phyloP scores from a whole-genome alignment of 2,113 vertebrate genomes.

The Psammodynastes pulverulentus region DNA sequence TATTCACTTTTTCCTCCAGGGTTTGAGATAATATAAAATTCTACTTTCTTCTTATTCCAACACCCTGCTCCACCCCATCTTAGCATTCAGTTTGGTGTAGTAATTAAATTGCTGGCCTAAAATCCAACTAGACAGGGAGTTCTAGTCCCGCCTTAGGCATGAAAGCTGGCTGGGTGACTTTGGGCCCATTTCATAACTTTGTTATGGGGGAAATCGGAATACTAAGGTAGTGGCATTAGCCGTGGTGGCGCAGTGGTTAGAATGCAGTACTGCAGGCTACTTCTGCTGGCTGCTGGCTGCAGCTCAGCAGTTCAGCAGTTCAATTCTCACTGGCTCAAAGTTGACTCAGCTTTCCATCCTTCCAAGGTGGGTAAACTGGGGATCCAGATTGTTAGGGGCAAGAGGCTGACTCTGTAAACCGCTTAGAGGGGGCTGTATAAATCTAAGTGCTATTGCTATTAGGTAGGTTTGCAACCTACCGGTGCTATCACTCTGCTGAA shows the following conservation, averaged over 20 bases:
- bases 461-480: too few species aligned
- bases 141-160: not conserved
- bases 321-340: too few species aligned
- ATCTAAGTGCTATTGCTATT: too few species aligned
- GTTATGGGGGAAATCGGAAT: not conserved
- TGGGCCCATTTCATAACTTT: not conserved
- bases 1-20: not conserved
- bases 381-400: too few species aligned
- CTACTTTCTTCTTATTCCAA: not conserved
- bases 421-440: too few species aligned
- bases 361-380: too few species aligned
- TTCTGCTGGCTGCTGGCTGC: too few species aligned
- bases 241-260: too few species aligned
- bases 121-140: not conserved
- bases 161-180: not conserved
- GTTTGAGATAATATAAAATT: not conserved
- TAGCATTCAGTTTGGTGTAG: not conserved
- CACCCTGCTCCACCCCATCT: not conserved
- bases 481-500: not conserved
- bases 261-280: too few species aligned
- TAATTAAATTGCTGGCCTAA: not conserved
- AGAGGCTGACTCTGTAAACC: too few species aligned
- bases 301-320: too few species aligned
- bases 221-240: not conserved
- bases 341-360: too few species aligned